Conservation (phyloP, 2,113 vertebrate genomes). For the Indicator indicator region DNA sequence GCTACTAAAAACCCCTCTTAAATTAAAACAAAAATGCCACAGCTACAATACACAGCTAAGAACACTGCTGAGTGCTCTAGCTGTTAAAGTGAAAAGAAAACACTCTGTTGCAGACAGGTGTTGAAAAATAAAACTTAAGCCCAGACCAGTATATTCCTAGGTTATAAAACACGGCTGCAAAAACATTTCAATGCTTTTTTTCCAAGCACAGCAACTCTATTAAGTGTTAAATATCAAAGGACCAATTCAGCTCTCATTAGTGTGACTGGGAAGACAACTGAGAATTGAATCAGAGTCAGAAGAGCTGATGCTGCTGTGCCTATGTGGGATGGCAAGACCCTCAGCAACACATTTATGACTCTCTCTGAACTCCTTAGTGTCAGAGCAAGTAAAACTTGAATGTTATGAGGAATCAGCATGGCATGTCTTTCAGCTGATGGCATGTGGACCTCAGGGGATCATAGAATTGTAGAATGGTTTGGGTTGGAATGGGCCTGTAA, state of each 20-base stretch:
- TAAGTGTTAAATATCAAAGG: constrained; percentile 28
- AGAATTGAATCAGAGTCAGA: neutral
- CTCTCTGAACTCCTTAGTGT: neutral
- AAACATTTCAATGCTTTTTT: neutral
- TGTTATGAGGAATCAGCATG: fast-evolving
- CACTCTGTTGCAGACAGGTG: neutral
- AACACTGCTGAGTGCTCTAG: neutral
- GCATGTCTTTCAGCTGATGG: fast-evolving
- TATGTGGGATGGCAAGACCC: neutral
- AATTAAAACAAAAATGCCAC: neutral
- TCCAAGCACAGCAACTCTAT: neutral
- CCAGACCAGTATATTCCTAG: neutral
- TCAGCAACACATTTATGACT: neutral
- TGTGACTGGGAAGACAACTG: neutral
- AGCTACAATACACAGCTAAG: neutral
- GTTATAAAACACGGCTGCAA: neutral
- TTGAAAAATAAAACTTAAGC: neutral
- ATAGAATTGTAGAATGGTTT: no score
- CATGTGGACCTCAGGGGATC: neutral
- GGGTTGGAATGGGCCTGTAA: no score
- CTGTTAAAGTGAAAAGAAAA: constrained; percentile 9
- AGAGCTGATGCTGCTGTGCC: neutral
- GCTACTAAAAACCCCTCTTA: neutral
- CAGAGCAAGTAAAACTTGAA: neutral
- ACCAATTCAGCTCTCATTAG: neutral